Base-by-base conservation (phyloP, 2,888 invertebrate species). In the Ptycholaimellus sp. region DNA sequence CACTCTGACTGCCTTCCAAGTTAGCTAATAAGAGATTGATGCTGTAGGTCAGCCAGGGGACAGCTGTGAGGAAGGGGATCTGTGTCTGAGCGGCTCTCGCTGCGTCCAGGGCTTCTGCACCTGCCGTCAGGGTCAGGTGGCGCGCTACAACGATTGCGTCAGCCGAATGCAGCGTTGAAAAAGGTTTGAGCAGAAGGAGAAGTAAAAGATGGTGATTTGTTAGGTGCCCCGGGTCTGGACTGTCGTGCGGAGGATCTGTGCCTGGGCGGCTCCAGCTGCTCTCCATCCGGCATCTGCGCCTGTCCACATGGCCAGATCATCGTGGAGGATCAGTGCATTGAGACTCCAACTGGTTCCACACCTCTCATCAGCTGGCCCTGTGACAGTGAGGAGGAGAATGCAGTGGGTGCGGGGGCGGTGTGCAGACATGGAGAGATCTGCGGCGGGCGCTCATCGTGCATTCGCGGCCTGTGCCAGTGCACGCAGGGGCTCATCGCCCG, bases 51-150 rank as follows among this genome's bases (percentile, higher is more conserved):
- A 31, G 37, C 31, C 38, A 13, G 29, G 30, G 23, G 20, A 18
- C 33, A 2, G 32, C 13, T 20, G 30, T 32, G 13, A 30, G 22
- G 23, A 14, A 13, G 18, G 23, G 19, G 14, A 27, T 23, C 41
- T 44, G 34, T 52, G 51, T 35, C 40, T 42, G 6, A 46, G 45
- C 28, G 49, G 50, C 33, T 49, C 49, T 2, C 36, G 40, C 9
- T 52, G 51, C 44, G 42, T 44, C 7, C 35, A 40, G 33, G 46
- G 46, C 30, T 42, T 43, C 17, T 52, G 52, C 44, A 39, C 40
- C 30, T 52, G 52, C 44, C 47, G 46, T 4, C 45, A 44, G 28
- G 47, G 46, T 40, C 40, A 49, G 14, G 44, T 44, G 13, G 38
- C 46, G 9, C n/a, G n/a, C n/a, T n/a, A n/a, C n/a, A n/a, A n/a